Percentiles rank a stretch among this genome's conserved stretches.
Evolutionary conservation across 2,888 invertebrate species (phyloP).

Genomic region (Tiliacea aurago): DNA sequence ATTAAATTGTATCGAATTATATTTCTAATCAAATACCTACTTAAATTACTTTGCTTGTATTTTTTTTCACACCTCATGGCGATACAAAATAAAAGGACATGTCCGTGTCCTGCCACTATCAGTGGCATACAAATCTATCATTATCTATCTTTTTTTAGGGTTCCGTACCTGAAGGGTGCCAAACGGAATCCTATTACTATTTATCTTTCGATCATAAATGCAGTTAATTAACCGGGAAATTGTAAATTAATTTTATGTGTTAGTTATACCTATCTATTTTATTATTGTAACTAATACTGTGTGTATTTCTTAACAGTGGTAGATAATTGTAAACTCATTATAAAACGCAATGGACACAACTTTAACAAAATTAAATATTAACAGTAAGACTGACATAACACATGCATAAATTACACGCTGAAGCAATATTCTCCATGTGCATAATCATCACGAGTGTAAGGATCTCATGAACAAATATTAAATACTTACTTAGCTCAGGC

Average conservation of each 20-base stretch:
- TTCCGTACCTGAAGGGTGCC: too few species aligned
- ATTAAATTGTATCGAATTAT: too few species aligned
- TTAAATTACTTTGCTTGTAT: too few species aligned
- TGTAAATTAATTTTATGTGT: not conserved
- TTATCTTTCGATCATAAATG: not conserved
- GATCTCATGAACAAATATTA: slow-evolving; percentile 17
- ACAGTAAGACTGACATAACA: not conserved
- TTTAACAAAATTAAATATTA: slow-evolving; percentile 1
- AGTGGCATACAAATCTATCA: too few species aligned
- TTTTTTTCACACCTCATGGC: too few species aligned
- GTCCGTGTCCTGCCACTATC: too few species aligned
- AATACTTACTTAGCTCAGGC: slow-evolving; percentile 2
- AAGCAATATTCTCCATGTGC: slow-evolving; percentile 2
- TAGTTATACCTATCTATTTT: not conserved
- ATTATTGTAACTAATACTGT: not conserved
- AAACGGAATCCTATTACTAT: too few species aligned
- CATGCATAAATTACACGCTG: slow-evolving; percentile 14
- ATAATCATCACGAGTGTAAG: not conserved
- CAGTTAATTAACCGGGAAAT: not conserved
- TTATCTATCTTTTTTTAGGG: too few species aligned
- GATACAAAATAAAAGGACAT: too few species aligned
- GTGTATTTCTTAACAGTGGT: not conserved
- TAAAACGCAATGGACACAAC: not conserved
- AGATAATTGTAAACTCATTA: not conserved
- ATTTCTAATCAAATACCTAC: too few species aligned